Base-by-base conservation (phyloP, 2,888 invertebrate genomes). In the Andrena fulva region DNA sequence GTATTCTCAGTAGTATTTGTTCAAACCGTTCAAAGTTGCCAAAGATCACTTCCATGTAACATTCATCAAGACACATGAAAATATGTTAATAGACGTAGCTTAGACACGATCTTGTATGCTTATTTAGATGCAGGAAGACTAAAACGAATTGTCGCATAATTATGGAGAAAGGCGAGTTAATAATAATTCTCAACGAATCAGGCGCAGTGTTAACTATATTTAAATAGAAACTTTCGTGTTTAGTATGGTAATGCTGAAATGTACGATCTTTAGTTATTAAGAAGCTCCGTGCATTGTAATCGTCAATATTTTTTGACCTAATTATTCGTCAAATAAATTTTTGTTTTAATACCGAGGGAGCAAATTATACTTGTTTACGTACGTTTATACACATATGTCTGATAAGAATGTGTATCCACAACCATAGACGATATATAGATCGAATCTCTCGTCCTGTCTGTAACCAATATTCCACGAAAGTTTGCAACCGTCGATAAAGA, bases 21-120 rank as follows among this genome's bases (percentile, higher is more conserved):
- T 71, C 79, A 33, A 80, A 80, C 60, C 79, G 24, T 80, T 80
- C 71, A 78, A 68, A 71, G 80, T 71, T 80, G 80, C 80, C 80
- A 80, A 80, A 80, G 80, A 80, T 70, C 64, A 52, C 59, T 80
- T 66, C 69, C 70, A 66, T 71, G 71, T 70, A 24, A 60, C 52
- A 48, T 78, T 71, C 52, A 54, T 71, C 27, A n/a, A 77, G 50
- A 59, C 8, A 69, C 50, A 50, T 48, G 31, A 24, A 77, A 24
- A 54, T 56, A 27, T 48, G 68, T 10, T 24, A n/a, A 5, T 70
- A 70, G 59, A 66, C 4, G 20, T 70, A 64, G 7, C 56, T 42
- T 59, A 62, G 20, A 12, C 27, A 12, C 10, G 42, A 12, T 59
- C 60, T 35, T 27, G 6, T 64, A 60, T n/a, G 52, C 4, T 20